Conservation (phyloP, 1,140 invertebrate genomes). For the Apocrypta bakeri region DNA sequence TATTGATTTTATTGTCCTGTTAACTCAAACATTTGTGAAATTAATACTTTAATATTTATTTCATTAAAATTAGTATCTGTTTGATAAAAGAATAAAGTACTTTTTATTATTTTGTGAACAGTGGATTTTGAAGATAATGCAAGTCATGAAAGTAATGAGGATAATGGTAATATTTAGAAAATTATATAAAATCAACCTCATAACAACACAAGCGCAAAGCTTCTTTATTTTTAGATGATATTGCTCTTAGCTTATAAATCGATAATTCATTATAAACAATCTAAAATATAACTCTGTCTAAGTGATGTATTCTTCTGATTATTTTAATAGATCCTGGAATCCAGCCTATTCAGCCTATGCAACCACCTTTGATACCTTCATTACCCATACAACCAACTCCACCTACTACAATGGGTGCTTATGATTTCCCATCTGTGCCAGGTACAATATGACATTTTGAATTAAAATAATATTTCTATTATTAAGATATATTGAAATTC, state of each 20-base stretch:
- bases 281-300: neutral
- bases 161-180: constrained; percentile 12
- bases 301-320: neutral
- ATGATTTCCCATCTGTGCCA: constrained; percentile 62
- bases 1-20: constrained; percentile 20
- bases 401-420: constrained; percentile 54
- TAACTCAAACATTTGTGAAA: neutral
- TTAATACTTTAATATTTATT: neutral
- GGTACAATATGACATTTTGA: constrained; percentile 30
- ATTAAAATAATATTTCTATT: constrained; percentile 12
- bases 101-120: constrained; percentile 38
- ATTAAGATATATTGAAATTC: neutral
- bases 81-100: constrained; percentile 15
- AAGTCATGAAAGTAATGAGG: neutral
- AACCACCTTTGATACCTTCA: constrained; percentile 38
- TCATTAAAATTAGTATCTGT: neutral
- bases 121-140: constrained; percentile 36
- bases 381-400: constrained; percentile 27
- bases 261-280: neutral
- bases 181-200: neutral
- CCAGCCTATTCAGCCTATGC: constrained; percentile 1
- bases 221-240: constrained; percentile 12
- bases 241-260: constrained; percentile 6
- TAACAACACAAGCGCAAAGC: neutral
- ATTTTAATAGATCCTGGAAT: constrained; percentile 32